Evolutionary conservation across 2,888 invertebrate genomes (phyloP), one percentile per base, ranked within the genome.

Genomic region (Lottia gigantea): DNA sequence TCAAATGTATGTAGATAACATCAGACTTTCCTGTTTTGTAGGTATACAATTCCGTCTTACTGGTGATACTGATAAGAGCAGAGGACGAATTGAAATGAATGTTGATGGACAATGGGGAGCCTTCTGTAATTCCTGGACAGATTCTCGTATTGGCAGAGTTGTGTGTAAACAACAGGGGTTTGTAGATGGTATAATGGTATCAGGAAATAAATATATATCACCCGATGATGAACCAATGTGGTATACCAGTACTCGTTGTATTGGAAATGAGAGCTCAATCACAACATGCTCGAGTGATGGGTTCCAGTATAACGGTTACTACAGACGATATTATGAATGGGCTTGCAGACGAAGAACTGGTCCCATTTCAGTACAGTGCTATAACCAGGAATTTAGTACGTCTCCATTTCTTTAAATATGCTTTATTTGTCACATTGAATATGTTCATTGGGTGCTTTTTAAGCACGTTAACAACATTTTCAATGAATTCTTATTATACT

Each of bases 71-170:
- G 67, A 66, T n/a, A 72, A 16, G 15, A 66, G 23, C 40, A 71
- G 76, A n/a, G 84, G 84, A 4, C 74, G 82, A 14, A 80, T 82
- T 8, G 83, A 83, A 72, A 81, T 83, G 67, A 67, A 74, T 31
- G 79, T 76, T 68, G 80, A 80, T 26, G 80, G 80, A 11, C 68
- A 72, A n/a, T 80, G 80, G 78, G 84, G 83, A 12, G 78, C 80
- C 7, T 72, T 84, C 23, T 83, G 84, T 75, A 80, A 83, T 65
- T 75, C 78, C 72, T 70, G 77, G 6, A 80, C 80, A 79, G 78
- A 78, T 55, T 76, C 80, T 0, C 46, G 80, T 7, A 81, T 80
- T 68, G 83, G 83, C 25, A 61, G 73, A 12, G 83, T 83, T 0
- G 76, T 82, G 66, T 84, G 84, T 67, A 75, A 72, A 63, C 74